phyloP scores from a whole-genome alignment of 2,888 invertebrate species.

The Catocala fraxini region DNA sequence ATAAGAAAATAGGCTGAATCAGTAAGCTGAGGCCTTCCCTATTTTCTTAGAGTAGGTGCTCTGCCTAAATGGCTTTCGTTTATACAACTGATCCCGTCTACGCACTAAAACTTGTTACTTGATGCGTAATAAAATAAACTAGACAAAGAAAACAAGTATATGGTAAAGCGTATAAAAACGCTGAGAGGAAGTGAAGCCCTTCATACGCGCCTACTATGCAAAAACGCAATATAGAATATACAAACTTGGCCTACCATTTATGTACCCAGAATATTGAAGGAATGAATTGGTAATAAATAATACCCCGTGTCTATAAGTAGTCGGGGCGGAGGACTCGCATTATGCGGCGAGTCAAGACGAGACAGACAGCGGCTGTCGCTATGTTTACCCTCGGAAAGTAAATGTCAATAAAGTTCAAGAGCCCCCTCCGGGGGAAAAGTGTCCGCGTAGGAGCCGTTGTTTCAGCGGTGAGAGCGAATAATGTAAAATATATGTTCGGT shows the following conservation, averaged over 20 bases:
- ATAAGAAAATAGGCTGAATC: slow-evolving; percentile 31
- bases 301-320: slow-evolving; percentile 47
- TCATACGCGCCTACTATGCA: slow-evolving; percentile 24
- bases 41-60: slow-evolving; percentile 6
- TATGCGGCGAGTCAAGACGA: slow-evolving; percentile 57
- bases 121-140: slow-evolving; percentile 29
- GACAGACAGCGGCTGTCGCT: slow-evolving; percentile 71
- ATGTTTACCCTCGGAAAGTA: slow-evolving; percentile 84
- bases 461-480: slow-evolving; percentile 58
- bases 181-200: slow-evolving; percentile 17
- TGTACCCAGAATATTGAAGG: slow-evolving; percentile 42
- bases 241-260: slow-evolving; percentile 27
- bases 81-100: slow-evolving; percentile 22
- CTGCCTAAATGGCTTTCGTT: slow-evolving; percentile 23
- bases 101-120: slow-evolving; percentile 32
- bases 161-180: slow-evolving; percentile 17
- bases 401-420: slow-evolving; percentile 85
- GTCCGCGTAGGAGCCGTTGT: slow-evolving; percentile 69
- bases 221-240: slow-evolving; percentile 27
- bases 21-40: background rate
- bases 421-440: slow-evolving; percentile 73
- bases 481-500: slow-evolving; percentile 54
- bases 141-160: slow-evolving; percentile 31
- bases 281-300: slow-evolving; percentile 62
- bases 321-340: slow-evolving; percentile 38